Conservation (phyloP, 2,888 invertebrate species). For the Apantesis nais region DNA sequence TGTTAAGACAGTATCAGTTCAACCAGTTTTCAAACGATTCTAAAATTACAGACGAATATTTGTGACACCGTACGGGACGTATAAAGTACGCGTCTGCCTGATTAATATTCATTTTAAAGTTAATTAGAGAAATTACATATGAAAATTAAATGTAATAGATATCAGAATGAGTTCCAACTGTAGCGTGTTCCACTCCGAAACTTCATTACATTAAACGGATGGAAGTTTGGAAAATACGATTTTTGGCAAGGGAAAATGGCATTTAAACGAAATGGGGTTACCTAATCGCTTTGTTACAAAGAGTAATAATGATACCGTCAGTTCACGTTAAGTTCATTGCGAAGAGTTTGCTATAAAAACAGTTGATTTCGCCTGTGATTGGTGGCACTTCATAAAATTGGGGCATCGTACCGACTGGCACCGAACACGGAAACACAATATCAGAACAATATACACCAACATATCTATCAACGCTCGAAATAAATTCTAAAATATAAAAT, state of each 20-base stretch:
- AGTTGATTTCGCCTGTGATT: conserved; percentile 40
- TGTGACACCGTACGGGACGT: conserved; percentile 14
- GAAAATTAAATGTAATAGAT: conserved; percentile 22
- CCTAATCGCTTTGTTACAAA: conserved; percentile 19
- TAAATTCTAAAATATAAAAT: conserved; percentile 33
- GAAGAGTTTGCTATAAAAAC: conserved; percentile 32
- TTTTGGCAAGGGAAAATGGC: conserved; percentile 14
- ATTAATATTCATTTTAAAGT: conserved; percentile 26
- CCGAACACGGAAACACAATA: conserved; percentile 35
- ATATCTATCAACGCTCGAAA: conserved; percentile 35
- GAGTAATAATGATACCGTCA: conserved; percentile 23
- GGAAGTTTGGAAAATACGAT: conserved; percentile 6
- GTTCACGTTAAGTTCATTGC: conserved; percentile 21
- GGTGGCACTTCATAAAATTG: conserved; percentile 44
- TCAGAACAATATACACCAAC: conserved; percentile 29
- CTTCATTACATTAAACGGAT: conserved; percentile 6
- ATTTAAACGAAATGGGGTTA: conserved; percentile 14
- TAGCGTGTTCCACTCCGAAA: conserved; percentile 17
- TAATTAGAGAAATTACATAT: conserved; percentile 25
- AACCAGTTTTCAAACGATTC: conserved; percentile 29
- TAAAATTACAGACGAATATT: conserved; percentile 20
- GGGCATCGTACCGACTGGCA: conserved; percentile 33
- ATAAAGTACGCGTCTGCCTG: conserved; percentile 23
- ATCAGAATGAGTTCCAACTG: conserved; percentile 17
- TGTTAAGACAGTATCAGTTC: conserved; percentile 28